Conservation (phyloP, 2,888 invertebrate genomes). For the Hipparchia semele region DNA sequence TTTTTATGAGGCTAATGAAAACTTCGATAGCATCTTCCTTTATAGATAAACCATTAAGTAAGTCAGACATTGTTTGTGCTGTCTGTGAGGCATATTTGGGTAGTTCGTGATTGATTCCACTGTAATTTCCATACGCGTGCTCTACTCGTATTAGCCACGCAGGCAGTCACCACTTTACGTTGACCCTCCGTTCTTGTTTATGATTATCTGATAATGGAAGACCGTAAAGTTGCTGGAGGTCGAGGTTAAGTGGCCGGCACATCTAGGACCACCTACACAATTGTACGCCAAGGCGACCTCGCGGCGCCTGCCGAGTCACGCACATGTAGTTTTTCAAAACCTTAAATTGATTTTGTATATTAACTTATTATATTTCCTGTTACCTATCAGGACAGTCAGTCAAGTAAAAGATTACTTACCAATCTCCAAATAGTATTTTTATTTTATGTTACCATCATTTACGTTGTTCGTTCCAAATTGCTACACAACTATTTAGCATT, state of each 20-base stretch:
- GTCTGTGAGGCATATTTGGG: constrained; percentile 70
- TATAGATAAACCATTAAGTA: constrained; percentile 64
- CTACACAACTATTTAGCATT: constrained; percentile 30
- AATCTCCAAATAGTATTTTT: neutral
- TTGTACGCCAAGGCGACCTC: constrained; percentile 73
- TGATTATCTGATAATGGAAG: constrained; percentile 40
- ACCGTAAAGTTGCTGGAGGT: constrained; percentile 50
- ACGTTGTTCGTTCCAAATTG: neutral
- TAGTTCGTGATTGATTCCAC: constrained; percentile 79
- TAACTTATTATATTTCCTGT: constrained; percentile 20
- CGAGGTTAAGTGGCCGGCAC: constrained; percentile 58
- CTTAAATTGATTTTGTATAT: constrained; percentile 45
- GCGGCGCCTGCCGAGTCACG: constrained; percentile 81
- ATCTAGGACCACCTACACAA: constrained; percentile 71
- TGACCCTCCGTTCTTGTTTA: constrained; percentile 43
- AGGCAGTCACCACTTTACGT: constrained; percentile 60
- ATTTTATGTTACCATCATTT: neutral
- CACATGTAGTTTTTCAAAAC: constrained; percentile 75
- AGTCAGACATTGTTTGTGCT: constrained; percentile 69
- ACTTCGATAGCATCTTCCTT: constrained; percentile 55
- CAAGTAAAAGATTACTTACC: neutral
- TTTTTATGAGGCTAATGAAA: constrained; percentile 18
- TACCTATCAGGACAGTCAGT: neutral
- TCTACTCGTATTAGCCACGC: constrained; percentile 78
- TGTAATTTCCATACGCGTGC: constrained; percentile 82